These are phyloP conservation scores for Sinocyclocheilus grahami DNA, from an alignment of 2,113 vertebrate genomes.

Conservation along the genomic window DNA sequence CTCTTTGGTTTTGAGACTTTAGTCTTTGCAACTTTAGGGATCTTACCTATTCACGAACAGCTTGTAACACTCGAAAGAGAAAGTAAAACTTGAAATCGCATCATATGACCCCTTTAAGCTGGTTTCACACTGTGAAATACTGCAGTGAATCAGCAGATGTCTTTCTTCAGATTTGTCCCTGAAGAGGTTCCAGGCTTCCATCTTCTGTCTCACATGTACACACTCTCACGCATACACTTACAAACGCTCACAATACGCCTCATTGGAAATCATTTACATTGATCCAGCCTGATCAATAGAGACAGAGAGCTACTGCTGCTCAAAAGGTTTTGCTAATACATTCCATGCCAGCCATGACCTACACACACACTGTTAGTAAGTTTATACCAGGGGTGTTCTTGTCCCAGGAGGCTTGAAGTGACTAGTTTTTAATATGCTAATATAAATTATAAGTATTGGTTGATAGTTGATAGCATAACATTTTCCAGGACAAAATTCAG, in stretches of 20 bases:
- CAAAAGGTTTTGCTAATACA: slow-evolving; percentile 20
- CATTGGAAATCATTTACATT: slow-evolving; percentile 36
- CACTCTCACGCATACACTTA: slow-evolving; percentile 47
- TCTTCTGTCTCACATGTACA: slow-evolving; percentile 11
- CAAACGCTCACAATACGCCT: slow-evolving; percentile 6
- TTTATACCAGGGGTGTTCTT: background rate
- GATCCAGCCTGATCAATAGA: slow-evolving; percentile 50
- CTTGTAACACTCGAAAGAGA: too few species aligned
- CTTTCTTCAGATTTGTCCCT: slow-evolving; percentile 17
- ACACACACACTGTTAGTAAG: background rate
- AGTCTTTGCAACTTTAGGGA: too few species aligned
- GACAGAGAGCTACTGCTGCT: slow-evolving; percentile 29
- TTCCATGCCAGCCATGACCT: slow-evolving; percentile 16
- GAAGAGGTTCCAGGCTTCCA: background rate
- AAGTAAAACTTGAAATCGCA: too few species aligned
- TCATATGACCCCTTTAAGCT: background rate
- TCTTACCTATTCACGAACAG: too few species aligned
- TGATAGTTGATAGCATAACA: background rate
- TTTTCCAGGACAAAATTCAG: background rate
- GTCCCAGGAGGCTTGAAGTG: background rate
- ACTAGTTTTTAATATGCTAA: background rate
- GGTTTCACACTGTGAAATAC: slow-evolving; percentile 16
- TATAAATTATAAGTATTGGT: background rate
- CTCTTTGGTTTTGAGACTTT: too few species aligned
- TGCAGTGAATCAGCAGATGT: slow-evolving; percentile 40